phyloP scores from a whole-genome alignment of 1,140 invertebrate genomes.

The Euborellia annulipes region DNA sequence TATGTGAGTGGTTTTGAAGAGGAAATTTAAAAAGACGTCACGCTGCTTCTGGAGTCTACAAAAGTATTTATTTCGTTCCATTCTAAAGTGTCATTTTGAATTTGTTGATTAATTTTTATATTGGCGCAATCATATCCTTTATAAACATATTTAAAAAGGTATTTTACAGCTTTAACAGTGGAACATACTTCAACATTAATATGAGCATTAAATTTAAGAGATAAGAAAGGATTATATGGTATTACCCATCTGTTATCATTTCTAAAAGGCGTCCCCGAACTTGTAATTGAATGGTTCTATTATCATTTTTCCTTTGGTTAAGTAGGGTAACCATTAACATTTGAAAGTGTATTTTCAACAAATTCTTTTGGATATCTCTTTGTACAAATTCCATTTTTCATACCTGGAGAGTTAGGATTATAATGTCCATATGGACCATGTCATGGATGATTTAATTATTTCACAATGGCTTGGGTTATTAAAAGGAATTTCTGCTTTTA shows the following conservation, averaged over 20 bases:
- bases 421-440: too few relatives aligned
- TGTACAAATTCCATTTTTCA: slow-evolving; percentile 15
- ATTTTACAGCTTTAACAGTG: slow-evolving; percentile 20
- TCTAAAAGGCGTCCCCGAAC: too few relatives aligned
- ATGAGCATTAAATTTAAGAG: slow-evolving; percentile 19
- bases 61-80: too few relatives aligned
- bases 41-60: too few relatives aligned
- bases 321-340: slow-evolving; percentile 7
- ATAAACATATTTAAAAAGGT: slow-evolving; percentile 23
- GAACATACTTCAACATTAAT: slow-evolving; percentile 23
- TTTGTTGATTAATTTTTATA: slow-evolving; percentile 1
- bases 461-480: too few relatives aligned
- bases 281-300: background rate
- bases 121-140: slow-evolving; percentile 20
- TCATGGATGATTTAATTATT: too few relatives aligned
- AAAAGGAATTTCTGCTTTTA: too few relatives aligned
- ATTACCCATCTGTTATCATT: slow-evolving; percentile 21
- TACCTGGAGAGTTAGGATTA: too few relatives aligned
- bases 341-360: slow-evolving; percentile 3
- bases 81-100: too few relatives aligned
- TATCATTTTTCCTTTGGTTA: slow-evolving; percentile 5
- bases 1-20: too few relatives aligned
- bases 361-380: slow-evolving; percentile 16
- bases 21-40: too few relatives aligned
- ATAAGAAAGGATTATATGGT: slow-evolving; percentile 21